Evolutionary conservation across 2,888 invertebrate species (phyloP), one percentile per base, ranked within the genome.

Genomic region (Iphiclides podalirius): DNA sequence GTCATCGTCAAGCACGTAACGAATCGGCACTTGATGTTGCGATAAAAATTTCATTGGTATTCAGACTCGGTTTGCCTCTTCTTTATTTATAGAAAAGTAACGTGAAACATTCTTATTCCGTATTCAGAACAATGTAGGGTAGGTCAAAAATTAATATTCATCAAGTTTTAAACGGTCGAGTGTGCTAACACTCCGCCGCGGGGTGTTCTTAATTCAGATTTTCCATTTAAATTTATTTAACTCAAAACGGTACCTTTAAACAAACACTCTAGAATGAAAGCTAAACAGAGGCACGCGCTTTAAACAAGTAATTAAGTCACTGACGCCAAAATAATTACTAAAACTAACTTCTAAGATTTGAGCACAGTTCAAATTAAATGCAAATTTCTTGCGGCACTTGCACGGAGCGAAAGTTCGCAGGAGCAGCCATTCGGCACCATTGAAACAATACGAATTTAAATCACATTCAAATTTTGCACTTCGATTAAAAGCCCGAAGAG

Each of bases 381-480:
- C 78, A 77, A 82, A 83, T 79, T 66, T 70, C 65, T 66, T 66
- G 66, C 60, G 62, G 61, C 66, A 70, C 67, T 68, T 64, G 63
- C 62, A 64, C 63, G 60, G 56, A 61, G 55, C 62, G 60, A 55
- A 61, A 65, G 60, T 57, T 58, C 64, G 52, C 60, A 53, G n/a
- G 31, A 31, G 31, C 59, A 66, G 61, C 64, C 68, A 70, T 70
- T 75, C 68, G 67, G 69, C 68, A 65, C 74, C 75, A 75, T 76
- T 76, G 72, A 72, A 79, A 83, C 81, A 81, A 82, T 79, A 73
- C 77, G 76, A 73, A 86, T 86, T 80, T 80, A 80, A 84, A 83
- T 85, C 76, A 75, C 70, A 85, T 84, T 86, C 79, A 83, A 86
- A 86, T 85, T 82, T 80, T 70, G 78, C 81, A 82, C 84, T 84